A percentile compares a stretch with the other conserved stretches of the same genome.
Evolutionary conservation across 2,113 vertebrate genomes (phyloP).

Genomic region (Corythaeola cristata): DNA sequence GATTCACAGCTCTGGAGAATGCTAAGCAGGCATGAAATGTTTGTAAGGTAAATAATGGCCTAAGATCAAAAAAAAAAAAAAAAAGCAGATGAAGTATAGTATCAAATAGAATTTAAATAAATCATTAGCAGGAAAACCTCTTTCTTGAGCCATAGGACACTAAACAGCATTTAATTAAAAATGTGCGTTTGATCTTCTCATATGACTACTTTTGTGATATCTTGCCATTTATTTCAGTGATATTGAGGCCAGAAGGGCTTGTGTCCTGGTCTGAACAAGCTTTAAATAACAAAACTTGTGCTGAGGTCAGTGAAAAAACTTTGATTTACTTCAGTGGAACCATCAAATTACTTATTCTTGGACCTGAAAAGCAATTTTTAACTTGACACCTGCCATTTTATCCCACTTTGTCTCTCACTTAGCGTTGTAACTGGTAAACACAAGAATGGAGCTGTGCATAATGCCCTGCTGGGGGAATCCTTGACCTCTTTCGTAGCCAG

Average conservation of each 20-base stretch:
- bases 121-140: not conserved
- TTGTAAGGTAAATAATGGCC: constrained; percentile 44
- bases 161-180: constrained; percentile 32
- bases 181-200: not conserved
- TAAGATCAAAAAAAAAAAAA: constrained; percentile 23
- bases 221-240: not conserved
- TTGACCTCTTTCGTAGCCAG: not conserved
- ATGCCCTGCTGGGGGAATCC: not conserved
- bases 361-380: not conserved
- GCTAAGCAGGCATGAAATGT: not conserved
- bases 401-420: not conserved
- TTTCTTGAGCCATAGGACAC: constrained; percentile 1
- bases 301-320: constrained; percentile 6
- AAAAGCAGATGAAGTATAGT: not conserved
- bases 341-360: not conserved
- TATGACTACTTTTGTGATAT: not conserved
- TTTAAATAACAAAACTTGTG: not conserved
- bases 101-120: constrained; percentile 40
- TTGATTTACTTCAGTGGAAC: not conserved
- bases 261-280: not conserved
- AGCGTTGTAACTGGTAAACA: not conserved
- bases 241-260: not conserved
- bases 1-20: constrained; percentile 28
- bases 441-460: not conserved
- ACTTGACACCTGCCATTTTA: not conserved